phyloP scores from a whole-genome alignment of 1,140 invertebrate species.

The Pemphigus obesinymphae region DNA sequence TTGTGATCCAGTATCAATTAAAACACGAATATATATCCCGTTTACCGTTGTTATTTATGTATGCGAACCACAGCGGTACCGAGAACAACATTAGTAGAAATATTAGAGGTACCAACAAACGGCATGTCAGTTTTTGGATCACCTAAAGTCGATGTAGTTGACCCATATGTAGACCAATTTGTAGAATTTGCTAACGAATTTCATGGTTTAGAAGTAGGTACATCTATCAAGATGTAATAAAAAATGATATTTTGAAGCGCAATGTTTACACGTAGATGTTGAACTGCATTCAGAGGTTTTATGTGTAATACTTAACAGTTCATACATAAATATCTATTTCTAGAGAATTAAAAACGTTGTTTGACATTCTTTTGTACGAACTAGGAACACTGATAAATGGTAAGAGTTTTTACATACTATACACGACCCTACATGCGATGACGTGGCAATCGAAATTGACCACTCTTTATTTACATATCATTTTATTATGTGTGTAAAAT shows the following conservation, averaged over 20 bases:
- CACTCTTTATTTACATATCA: too few species aligned
- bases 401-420: not conserved
- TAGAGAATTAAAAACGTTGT: not conserved
- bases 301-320: not conserved
- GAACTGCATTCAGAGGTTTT: not conserved
- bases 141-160: not conserved
- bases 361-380: not conserved
- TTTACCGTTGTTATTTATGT: not conserved
- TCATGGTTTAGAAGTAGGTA: too few species aligned
- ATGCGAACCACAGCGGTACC: not conserved
- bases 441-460: not conserved
- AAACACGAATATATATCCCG: not conserved
- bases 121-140: fast-evolving
- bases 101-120: not conserved
- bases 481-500: too few species aligned
- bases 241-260: not conserved
- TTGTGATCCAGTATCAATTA: not conserved
- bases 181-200: too few species aligned
- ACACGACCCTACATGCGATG: fast-evolving
- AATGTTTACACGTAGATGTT: not conserved
- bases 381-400: not conserved
- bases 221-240: not conserved
- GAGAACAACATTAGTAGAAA: not conserved
- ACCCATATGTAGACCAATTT: too few species aligned
- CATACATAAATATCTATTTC: not conserved